Evolutionary conservation across 1,140 invertebrate species (phyloP), one percentile per base, ranked within the genome.

Genomic region (Drosophila lowei): DNA sequence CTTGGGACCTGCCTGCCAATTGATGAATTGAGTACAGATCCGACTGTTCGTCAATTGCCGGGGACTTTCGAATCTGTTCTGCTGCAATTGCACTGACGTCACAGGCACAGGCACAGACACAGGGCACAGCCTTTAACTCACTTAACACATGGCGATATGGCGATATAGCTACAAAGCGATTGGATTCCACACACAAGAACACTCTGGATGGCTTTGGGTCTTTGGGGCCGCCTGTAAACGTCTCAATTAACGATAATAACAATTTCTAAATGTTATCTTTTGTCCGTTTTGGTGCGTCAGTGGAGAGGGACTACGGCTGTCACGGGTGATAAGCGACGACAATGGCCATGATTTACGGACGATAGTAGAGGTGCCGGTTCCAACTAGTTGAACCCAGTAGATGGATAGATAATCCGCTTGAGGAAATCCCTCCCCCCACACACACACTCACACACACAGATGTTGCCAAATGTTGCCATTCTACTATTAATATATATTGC

Each of bases 171-270:
- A 75, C 64, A 75, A 18, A 54, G 67, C 16, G 44, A 8, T 53
- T 13, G n/a, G 54, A 8, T n/a, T 8, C 6, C 28, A 8, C 6
- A 25, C 23, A 25, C 23, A 28, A 4, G 38, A 9, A 18, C 23
- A 11, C n/a, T 42, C 43, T 55, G 42, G 50, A 38, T n/a, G 23
- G 4, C 23, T 4, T 4, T 25, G 23, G 50, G 50, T 30, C 18
- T 64, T 48, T 23, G 34, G 23, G 21, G 49, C 43, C 63, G 49
- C 43, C 50, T 67, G 63, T 68, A 74, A 85, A 61, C 38, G 57
- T 54, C 58, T 70, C 74, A 86, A 85, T 86, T 81, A 88, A 63
- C 68, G 77, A 77, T 75, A 86, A 80, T 86, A 81, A 77, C 81
- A 67, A 42, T 65, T 55, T 62, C 64, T 68, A 77, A 81, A 66